These are phyloP conservation scores for Anodontia alba DNA, from an alignment of 2,888 invertebrate species.

Conservation along the genomic window DNA sequence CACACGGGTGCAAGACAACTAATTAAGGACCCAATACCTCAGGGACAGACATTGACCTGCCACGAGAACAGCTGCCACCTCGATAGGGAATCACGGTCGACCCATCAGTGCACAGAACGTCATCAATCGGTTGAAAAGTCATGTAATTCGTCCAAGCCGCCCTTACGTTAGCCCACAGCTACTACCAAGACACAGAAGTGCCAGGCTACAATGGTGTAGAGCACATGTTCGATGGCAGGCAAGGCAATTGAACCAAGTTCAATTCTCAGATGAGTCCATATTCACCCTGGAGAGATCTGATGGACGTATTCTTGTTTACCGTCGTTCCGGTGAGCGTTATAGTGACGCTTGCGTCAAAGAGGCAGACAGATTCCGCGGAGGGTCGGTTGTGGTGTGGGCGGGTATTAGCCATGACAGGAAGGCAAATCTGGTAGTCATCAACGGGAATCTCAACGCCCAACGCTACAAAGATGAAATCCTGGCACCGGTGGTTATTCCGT, in stretches of 20 bases:
- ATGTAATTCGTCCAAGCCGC: conserved; percentile 14
- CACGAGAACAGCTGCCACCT: background rate
- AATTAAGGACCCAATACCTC: conserved; percentile 3
- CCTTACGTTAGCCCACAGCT: conserved; percentile 16
- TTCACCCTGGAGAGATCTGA: conserved; percentile 26
- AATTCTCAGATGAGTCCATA: conserved; percentile 36
- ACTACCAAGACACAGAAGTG: background rate
- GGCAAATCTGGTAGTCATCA: conserved; percentile 12
- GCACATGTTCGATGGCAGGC: background rate
- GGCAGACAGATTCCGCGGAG: conserved; percentile 34
- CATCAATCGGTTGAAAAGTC: conserved; percentile 16
- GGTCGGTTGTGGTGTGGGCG: conserved; percentile 40
- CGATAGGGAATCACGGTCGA: conserved; percentile 23
- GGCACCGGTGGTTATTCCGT: background rate
- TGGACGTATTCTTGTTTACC: conserved; percentile 20
- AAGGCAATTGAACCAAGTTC: conserved; percentile 23
- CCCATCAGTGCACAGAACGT: conserved; percentile 20
- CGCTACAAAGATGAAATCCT: too few relatives aligned
- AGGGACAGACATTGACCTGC: conserved; percentile 14
- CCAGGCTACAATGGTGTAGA: background rate
- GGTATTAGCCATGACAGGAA: conserved; percentile 19
- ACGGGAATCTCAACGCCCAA: conserved; percentile 27
- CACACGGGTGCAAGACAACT: too few relatives aligned
- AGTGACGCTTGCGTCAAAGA: conserved; percentile 19
- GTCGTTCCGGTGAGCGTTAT: conserved; percentile 38